Percentiles rank a stretch among this genome's conserved stretches.
phyloP scores from a whole-genome alignment of 2,888 invertebrate species.

The Drosophila rubida region DNA sequence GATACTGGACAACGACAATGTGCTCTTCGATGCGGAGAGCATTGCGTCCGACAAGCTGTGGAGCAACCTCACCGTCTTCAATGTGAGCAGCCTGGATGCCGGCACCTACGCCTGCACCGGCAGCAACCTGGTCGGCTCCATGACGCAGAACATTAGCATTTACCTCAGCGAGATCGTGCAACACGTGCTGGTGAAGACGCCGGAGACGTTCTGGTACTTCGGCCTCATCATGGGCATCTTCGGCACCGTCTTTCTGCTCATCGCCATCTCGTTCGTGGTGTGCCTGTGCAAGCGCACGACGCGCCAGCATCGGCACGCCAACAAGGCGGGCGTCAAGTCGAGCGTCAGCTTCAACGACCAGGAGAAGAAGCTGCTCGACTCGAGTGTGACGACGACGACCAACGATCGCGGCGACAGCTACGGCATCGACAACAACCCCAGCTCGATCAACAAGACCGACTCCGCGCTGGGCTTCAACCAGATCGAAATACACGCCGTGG shows the following conservation, averaged over 20 bases:
- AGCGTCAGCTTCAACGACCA: slow-evolving; percentile 94
- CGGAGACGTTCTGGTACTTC: slow-evolving; percentile 92
- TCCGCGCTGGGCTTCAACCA: slow-evolving; percentile 87
- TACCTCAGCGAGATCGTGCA: slow-evolving; percentile 89
- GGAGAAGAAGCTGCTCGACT: slow-evolving; percentile 93
- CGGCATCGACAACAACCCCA: slow-evolving; percentile 87
- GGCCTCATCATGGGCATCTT: slow-evolving; percentile 90
- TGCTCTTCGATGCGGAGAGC: slow-evolving; percentile 85
- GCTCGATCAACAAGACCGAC: slow-evolving; percentile 85
- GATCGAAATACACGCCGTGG: slow-evolving; percentile 87
- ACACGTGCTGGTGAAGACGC: slow-evolving; percentile 86
- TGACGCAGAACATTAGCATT: slow-evolving; percentile 86
- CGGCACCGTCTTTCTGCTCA: slow-evolving; percentile 87
- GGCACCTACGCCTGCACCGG: slow-evolving; percentile 92
- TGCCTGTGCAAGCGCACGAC: slow-evolving; percentile 86
- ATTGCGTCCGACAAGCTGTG: slow-evolving; percentile 86
- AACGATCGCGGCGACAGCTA: slow-evolving; percentile 88
- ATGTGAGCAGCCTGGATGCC: slow-evolving; percentile 92
- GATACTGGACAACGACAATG: slow-evolving; percentile 86
- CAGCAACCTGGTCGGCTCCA: slow-evolving; percentile 84
- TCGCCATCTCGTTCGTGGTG: slow-evolving; percentile 87
- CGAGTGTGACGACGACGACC: slow-evolving; percentile 91
- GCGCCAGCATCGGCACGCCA: slow-evolving; percentile 86
- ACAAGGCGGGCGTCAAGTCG: slow-evolving; percentile 89
- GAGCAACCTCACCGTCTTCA: slow-evolving; percentile 93